Evolutionary conservation across 2,113 vertebrate species (phyloP).

Genomic region (Tetrax tetrax): DNA sequence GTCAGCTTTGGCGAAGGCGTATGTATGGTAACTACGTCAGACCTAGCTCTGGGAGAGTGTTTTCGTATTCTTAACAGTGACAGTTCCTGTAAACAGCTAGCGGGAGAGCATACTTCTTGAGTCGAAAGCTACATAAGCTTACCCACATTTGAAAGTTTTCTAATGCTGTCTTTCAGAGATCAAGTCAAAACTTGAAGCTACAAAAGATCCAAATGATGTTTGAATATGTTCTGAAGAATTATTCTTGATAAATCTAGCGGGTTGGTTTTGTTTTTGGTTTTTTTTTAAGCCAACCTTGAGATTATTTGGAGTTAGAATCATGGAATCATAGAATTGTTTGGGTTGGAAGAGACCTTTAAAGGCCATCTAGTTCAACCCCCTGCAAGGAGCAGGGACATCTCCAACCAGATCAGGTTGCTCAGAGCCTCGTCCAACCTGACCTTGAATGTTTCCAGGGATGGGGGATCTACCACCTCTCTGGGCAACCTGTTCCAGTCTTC

Average conservation of each 20-base stretch:
- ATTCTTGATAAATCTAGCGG: not conserved
- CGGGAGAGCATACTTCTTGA: not conserved
- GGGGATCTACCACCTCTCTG: no score
- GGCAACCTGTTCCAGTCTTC: no score
- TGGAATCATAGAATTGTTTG: no score
- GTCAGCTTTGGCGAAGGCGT: not conserved
- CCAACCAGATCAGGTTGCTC: no score
- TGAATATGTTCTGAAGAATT: not conserved
- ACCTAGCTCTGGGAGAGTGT: not conserved
- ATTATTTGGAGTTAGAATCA: not conserved
- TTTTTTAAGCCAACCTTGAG: not conserved
- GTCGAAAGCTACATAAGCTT: not conserved
- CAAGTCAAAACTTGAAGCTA: not conserved
- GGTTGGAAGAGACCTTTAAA: no score
- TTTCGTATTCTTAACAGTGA: not conserved
- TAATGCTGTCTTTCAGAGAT: not conserved
- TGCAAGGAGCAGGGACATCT: no score
- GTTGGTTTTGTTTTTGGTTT: no score
- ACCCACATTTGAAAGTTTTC: not conserved
- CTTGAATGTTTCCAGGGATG: no score
- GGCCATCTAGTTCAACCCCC: no score
- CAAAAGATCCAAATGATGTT: not conserved
- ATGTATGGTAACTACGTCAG: accelerated
- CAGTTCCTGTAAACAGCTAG: not conserved
- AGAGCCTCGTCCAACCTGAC: no score